A percentile compares a stretch with the other conserved stretches of the same genome.
phyloP scores from a whole-genome alignment of 1,140 invertebrate species.

The Carposina sasakii region DNA sequence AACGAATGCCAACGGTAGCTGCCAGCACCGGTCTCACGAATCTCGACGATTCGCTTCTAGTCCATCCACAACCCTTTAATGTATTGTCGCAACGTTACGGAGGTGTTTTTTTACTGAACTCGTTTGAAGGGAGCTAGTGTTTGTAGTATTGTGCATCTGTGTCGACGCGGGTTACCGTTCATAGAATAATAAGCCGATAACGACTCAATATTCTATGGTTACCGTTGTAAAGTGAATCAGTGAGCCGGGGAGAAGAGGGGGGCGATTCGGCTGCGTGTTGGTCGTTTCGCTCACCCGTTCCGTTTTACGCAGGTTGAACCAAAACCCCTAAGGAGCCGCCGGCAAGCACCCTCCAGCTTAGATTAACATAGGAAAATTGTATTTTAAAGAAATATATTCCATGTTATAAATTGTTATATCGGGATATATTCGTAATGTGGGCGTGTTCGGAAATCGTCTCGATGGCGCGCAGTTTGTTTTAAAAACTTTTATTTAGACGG shows the following conservation, averaged over 20 bases:
- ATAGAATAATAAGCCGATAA: too few species aligned
- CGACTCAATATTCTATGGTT: too few species aligned
- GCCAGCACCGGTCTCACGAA: slow-evolving; percentile 29
- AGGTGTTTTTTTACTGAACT: slow-evolving; percentile 22
- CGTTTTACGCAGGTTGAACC: slow-evolving; percentile 68
- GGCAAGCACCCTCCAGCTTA: slow-evolving; percentile 9
- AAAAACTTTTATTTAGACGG: too few species aligned
- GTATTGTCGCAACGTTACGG: slow-evolving; percentile 57
- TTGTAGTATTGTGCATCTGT: slow-evolving; percentile 69
- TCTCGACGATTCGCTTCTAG: slow-evolving; percentile 40
- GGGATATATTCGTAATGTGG: too few species aligned
- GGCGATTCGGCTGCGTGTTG: slow-evolving; percentile 46
- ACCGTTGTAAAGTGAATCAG: slow-evolving; percentile 15
- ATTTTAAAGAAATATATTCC: too few species aligned
- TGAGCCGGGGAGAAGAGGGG: slow-evolving; percentile 60
- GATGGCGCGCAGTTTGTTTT: too few species aligned
- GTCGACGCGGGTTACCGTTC: slow-evolving; percentile 29
- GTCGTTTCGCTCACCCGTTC: slow-evolving; percentile 58
- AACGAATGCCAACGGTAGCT: slow-evolving; percentile 51
- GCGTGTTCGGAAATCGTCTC: too few species aligned
- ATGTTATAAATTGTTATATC: too few species aligned
- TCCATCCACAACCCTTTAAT: slow-evolving; percentile 70
- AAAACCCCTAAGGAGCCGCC: slow-evolving; percentile 51
- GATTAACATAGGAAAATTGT: too few species aligned
- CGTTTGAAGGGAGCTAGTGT: slow-evolving; percentile 51